Percentiles rank a stretch among this genome's conserved stretches.
Conservation (phyloP, 2,113 vertebrate genomes). For the Mohoua ochrocephala region DNA sequence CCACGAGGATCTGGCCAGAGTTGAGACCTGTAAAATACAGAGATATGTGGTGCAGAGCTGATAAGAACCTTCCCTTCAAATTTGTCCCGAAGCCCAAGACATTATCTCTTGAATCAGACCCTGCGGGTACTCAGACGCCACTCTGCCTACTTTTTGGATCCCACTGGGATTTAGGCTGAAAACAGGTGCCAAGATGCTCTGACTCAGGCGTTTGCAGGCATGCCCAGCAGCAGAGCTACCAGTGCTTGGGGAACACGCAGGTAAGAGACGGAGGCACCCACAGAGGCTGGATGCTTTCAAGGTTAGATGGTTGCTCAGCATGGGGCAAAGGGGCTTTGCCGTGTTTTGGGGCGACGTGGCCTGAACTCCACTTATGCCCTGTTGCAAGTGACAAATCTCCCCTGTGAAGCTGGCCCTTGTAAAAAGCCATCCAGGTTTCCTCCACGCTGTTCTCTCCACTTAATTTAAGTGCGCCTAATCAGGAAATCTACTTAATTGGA, state of each 20-base stretch:
- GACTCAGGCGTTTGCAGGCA: slow-evolving; percentile 30
- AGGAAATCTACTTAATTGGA: slow-evolving; percentile 55
- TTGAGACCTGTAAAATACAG: neutral
- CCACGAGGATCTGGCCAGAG: neutral
- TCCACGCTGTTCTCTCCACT: neutral
- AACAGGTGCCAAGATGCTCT: slow-evolving; percentile 48
- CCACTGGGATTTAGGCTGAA: neutral
- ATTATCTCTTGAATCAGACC: slow-evolving; percentile 42
- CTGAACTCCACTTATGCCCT: neutral
- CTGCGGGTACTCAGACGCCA: slow-evolving; percentile 22
- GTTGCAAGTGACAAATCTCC: neutral
- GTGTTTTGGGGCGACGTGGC: rapidly evolving
- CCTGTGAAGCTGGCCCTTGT: neutral
- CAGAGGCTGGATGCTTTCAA: neutral
- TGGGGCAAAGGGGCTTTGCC: neutral
- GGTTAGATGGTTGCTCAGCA: neutral
- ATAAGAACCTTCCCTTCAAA: slow-evolving; percentile 34
- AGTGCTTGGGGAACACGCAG: neutral
- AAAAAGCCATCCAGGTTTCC: neutral
- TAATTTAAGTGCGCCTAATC: slow-evolving; percentile 47
- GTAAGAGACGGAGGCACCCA: rapidly evolving
- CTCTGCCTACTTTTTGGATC: slow-evolving; percentile 53
- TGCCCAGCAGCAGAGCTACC: slow-evolving; percentile 36
- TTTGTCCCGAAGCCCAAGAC: slow-evolving; percentile 1
- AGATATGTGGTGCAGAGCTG: neutral